phyloP scores from a whole-genome alignment of 2,113 vertebrate species.

The Laterallus jamaicensis region DNA sequence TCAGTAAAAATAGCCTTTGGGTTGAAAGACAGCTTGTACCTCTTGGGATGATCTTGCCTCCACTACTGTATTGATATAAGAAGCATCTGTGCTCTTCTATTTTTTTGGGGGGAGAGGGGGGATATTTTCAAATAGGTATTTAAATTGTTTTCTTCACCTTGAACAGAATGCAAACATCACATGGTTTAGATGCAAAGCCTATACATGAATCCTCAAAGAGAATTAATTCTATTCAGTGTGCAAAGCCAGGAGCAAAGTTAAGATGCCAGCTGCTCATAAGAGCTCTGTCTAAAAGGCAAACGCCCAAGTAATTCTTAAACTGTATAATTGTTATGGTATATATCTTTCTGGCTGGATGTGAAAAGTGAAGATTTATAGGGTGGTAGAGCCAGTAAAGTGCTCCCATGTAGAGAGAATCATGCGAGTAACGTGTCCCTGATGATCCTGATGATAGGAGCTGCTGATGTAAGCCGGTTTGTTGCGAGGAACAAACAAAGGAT shows the following conservation, averaged over 20 bases:
- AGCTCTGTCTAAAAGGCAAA: not conserved
- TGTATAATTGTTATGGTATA: rapidly evolving
- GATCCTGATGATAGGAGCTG: not conserved
- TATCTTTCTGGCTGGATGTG: not conserved
- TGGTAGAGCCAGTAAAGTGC: not conserved
- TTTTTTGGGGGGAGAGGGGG: too few relatives aligned
- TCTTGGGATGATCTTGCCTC: not conserved
- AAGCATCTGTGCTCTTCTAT: rapidly evolving
- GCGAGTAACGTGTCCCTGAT: not conserved
- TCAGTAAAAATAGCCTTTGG: not conserved
- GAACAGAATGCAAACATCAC: not conserved
- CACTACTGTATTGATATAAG: not conserved
- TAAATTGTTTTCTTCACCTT: not conserved
- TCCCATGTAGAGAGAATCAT: not conserved
- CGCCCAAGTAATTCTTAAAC: not conserved
- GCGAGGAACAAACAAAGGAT: not conserved
- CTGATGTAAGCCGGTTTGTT: not conserved
- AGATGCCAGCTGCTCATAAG: not conserved
- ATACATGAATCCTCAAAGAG: not conserved
- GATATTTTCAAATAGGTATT: not conserved
- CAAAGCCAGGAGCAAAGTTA: not conserved
- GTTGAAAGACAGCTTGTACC: not conserved
- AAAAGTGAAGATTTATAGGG: not conserved
- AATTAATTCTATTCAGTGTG: not conserved
- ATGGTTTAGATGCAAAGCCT: not conserved